These are phyloP conservation scores for Pseudeuparius sepicola DNA, from an alignment of 2,888 invertebrate species.

Conservation along the genomic window DNA sequence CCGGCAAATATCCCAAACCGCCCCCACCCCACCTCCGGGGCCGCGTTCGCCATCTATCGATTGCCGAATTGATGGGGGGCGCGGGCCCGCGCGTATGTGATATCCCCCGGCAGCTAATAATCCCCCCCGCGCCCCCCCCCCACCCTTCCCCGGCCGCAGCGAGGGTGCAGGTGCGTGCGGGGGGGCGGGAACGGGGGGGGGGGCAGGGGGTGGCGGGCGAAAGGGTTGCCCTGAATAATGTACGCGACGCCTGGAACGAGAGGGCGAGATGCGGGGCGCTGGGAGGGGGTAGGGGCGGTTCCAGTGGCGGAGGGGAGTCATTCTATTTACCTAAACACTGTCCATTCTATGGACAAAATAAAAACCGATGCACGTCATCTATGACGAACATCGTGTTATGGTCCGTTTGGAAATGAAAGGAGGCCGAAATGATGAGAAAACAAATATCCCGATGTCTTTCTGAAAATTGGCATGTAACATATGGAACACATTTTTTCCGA, in stretches of 20 bases:
- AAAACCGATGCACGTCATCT: no score
- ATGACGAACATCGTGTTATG: no score
- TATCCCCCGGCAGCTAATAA: no score
- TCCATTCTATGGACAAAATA: no score
- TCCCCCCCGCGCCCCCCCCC: constrained; percentile 14
- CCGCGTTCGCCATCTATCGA: no score
- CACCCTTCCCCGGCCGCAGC: constrained; percentile 5
- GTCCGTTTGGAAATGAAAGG: no score
- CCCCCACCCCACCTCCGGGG: constrained; percentile 20
- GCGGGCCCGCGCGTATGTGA: constrained; percentile 19
- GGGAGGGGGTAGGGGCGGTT: neutral
- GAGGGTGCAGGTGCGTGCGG: constrained; percentile 12
- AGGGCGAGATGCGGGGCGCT: constrained; percentile 3
- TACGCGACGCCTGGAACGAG: neutral
- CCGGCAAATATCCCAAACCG: constrained; percentile 29
- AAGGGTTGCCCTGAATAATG: constrained; percentile 4
- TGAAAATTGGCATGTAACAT: no score
- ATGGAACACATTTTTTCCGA: no score
- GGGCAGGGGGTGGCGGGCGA: constrained; percentile 1
- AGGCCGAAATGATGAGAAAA: no score
- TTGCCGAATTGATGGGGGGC: no score
- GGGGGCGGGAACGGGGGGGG: neutral
- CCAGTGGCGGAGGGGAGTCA: neutral
- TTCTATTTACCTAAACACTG: no score
- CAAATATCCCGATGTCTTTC: no score